Percentiles rank a stretch among this genome's conserved stretches.
Evolutionary conservation across 2,797 vertebrate species (phyloP).

Genomic region (Spinus pinus): DNA sequence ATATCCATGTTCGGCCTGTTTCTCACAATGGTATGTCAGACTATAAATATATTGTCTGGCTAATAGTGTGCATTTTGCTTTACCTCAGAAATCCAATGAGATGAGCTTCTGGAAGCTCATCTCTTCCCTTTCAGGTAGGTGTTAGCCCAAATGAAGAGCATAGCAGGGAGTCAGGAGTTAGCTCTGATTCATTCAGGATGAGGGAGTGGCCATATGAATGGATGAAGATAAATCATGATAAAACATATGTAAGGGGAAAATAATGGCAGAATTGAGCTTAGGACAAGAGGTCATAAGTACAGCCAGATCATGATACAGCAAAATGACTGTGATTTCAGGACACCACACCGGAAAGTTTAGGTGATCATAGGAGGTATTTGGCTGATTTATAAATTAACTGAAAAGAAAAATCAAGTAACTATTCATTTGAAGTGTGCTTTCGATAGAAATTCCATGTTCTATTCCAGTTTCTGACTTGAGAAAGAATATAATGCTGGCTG

Average conservation of each 20-base stretch:
- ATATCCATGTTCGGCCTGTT: not conserved
- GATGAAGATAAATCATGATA: not conserved
- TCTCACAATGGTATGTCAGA: not conserved
- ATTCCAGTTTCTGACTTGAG: not conserved
- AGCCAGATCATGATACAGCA: not conserved
- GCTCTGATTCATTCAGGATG: not conserved
- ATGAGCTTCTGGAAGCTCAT: not conserved
- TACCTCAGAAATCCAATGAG: not conserved
- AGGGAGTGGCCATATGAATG: not conserved
- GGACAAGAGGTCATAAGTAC: not conserved
- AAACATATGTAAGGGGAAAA: not conserved
- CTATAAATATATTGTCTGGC: not conserved
- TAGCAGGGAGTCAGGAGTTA: not conserved
- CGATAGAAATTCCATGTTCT: not conserved
- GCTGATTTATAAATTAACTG: slow-evolving; percentile 17
- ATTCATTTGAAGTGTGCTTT: not conserved
- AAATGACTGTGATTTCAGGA: not conserved
- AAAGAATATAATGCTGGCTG: not conserved
- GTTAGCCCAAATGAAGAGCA: not conserved
- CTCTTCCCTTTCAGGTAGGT: not conserved
- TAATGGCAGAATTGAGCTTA: not conserved
- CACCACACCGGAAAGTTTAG: not conserved
- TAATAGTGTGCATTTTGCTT: not conserved
- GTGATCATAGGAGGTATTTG: not conserved
- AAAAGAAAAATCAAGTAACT: not conserved